phyloP scores from a whole-genome alignment of 2,797 vertebrate species.

The Urophycis tenuis region DNA sequence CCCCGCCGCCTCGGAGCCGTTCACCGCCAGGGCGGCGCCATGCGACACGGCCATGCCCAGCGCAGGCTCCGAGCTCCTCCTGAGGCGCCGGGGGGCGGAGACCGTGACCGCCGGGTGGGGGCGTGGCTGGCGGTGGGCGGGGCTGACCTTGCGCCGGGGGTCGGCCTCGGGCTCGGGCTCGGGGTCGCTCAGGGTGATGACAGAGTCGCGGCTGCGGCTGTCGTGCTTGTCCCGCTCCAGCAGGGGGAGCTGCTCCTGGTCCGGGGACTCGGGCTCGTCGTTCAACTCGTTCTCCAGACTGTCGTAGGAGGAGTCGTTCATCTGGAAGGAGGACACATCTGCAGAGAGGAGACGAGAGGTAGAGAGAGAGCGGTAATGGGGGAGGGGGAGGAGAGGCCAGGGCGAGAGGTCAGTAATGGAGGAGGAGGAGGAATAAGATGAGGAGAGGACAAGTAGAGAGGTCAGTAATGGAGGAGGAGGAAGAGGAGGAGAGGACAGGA shows the following conservation, averaged over 20 bases:
- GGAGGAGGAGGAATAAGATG: not conserved
- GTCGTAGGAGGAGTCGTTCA: slow-evolving; percentile 92
- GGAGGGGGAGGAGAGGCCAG: not conserved
- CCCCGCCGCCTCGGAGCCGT: slow-evolving; percentile 30
- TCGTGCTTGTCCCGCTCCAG: slow-evolving; percentile 72
- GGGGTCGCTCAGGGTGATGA: slow-evolving; percentile 85
- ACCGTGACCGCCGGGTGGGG: slow-evolving; percentile 41
- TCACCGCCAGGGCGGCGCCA: slow-evolving; percentile 34
- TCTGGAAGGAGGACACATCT: slow-evolving; percentile 86
- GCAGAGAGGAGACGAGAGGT: slow-evolving; percentile 12
- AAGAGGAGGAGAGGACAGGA: not conserved
- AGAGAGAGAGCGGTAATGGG: not conserved
- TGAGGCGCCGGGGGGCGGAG: slow-evolving; percentile 60
- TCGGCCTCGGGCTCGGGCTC: slow-evolving; percentile 72
- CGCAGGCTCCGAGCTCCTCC: slow-evolving; percentile 83
- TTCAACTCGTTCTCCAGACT: slow-evolving; percentile 92
- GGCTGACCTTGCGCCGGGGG: slow-evolving; percentile 59
- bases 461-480: not conserved
- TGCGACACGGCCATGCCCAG: slow-evolving; percentile 54
- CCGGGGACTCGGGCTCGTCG: slow-evolving; percentile 80
- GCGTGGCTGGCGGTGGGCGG: slow-evolving; percentile 43
- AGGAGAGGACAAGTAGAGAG: not conserved
- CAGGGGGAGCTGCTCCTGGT: slow-evolving; percentile 70
- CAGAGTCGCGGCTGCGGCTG: slow-evolving; percentile 86
- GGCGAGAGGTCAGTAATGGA: not conserved